phyloP scores from a whole-genome alignment of 35 echinoderm and acorn worm species.

The Strongylocentrotus purpuratus region DNA sequence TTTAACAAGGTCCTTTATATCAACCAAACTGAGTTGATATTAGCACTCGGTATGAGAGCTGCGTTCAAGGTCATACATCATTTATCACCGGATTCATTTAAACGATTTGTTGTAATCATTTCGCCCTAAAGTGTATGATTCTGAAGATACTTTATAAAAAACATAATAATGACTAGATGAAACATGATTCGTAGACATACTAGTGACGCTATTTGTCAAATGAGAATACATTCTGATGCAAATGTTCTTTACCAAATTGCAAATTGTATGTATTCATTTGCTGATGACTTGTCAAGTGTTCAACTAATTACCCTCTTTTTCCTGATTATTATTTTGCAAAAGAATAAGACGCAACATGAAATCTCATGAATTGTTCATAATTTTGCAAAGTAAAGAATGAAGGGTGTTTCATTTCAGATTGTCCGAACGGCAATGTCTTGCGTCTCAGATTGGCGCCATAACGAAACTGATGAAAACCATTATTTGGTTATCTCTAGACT shows the following conservation, averaged over 20 bases:
- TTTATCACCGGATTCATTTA: no score
- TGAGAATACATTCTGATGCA: neutral
- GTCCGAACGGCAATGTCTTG: constrained; percentile 15
- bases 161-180: neutral
- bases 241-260: no score
- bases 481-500: neutral
- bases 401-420: neutral
- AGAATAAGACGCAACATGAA: neutral
- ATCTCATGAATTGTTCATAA: neutral
- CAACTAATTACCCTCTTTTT: neutral
- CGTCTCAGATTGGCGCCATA: neutral
- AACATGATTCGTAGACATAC: neutral
- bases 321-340: neutral
- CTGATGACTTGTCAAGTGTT: neutral
- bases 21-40: neutral
- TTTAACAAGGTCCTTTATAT: neutral
- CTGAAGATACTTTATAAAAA: neutral
- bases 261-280: neutral
- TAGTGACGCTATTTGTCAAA: neutral
- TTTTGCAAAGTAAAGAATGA: neutral
- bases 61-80: neutral
- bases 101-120: neutral
- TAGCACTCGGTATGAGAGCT: neutral
- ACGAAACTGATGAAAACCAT: neutral
- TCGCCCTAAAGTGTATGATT: neutral